phyloP scores from a whole-genome alignment of 2,888 invertebrate species.

The Microctonus brassicae region DNA sequence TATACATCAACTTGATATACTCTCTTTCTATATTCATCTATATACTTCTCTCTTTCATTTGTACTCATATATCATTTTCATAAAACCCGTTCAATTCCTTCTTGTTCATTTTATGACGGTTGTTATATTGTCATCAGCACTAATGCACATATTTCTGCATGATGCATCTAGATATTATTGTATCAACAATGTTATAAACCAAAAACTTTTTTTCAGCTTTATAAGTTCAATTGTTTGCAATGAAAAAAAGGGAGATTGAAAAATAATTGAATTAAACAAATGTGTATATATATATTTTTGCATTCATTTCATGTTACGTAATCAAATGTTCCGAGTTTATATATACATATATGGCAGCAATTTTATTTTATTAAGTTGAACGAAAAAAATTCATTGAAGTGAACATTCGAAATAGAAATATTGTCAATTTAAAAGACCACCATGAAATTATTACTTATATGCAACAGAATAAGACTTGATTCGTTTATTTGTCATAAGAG shows the following conservation, averaged over 20 bases:
- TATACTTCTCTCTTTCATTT: slow-evolving; percentile 31
- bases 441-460: slow-evolving; percentile 1
- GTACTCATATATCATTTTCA: too few relatives aligned
- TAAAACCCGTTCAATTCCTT: neutral
- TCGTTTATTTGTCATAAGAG: slow-evolving; percentile 56
- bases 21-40: slow-evolving; percentile 34
- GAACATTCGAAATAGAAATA: too few relatives aligned
- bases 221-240: too few relatives aligned
- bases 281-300: too few relatives aligned
- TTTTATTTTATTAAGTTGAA: too few relatives aligned
- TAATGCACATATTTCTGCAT: neutral
- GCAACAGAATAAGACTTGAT: slow-evolving; percentile 41
- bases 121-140: neutral
- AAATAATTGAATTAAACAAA: too few relatives aligned
- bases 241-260: too few relatives aligned
- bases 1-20: slow-evolving; percentile 4
- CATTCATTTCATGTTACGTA: too few relatives aligned
- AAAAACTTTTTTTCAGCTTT: too few relatives aligned
- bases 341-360: too few relatives aligned
- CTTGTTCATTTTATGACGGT: neutral
- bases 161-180: neutral
- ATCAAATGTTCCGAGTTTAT: too few relatives aligned
- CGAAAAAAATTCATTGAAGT: too few relatives aligned
- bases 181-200: neutral
- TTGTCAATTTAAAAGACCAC: slow-evolving; percentile 27